phyloP scores from a whole-genome alignment of 1,140 invertebrate genomes.

The Orius insidiosus region DNA sequence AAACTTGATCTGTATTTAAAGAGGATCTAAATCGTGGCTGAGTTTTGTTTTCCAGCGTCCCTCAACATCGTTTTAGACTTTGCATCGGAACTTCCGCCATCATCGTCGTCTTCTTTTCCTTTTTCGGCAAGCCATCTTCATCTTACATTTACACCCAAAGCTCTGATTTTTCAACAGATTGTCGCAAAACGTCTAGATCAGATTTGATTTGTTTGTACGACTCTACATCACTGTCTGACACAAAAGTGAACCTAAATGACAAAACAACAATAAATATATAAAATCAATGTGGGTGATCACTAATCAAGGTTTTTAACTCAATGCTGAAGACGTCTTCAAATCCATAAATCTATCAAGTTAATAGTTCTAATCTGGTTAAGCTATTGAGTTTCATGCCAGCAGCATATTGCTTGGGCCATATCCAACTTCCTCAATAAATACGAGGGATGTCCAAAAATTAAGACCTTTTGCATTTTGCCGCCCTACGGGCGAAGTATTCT shows the following conservation, averaged over 20 bases:
- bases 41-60: slow-evolving; percentile 32
- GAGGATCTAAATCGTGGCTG: slow-evolving; percentile 56
- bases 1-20: slow-evolving; percentile 51
- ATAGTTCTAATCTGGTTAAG: no score
- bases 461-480: no score
- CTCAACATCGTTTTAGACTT: slow-evolving; percentile 18
- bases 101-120: slow-evolving; percentile 25
- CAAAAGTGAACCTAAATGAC: slow-evolving; percentile 81
- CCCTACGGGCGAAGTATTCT: no score
- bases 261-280: no score
- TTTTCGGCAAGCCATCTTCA: slow-evolving; percentile 34
- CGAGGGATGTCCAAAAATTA: no score
- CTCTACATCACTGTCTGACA: slow-evolving; percentile 91
- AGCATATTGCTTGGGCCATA: no score
- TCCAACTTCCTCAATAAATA: no score
- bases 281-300: no score
- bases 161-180: slow-evolving; percentile 96
- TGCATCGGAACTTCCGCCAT: slow-evolving; percentile 24
- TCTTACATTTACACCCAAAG: slow-evolving; percentile 86
- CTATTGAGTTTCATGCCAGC: no score
- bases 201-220: slow-evolving; percentile 96
- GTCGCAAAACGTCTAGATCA: slow-evolving; percentile 82
- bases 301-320: no score
- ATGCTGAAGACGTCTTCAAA: no score
- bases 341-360: no score